Conservation (phyloP, 2,797 vertebrate species). For the Kryptopterus vitreolus region DNA sequence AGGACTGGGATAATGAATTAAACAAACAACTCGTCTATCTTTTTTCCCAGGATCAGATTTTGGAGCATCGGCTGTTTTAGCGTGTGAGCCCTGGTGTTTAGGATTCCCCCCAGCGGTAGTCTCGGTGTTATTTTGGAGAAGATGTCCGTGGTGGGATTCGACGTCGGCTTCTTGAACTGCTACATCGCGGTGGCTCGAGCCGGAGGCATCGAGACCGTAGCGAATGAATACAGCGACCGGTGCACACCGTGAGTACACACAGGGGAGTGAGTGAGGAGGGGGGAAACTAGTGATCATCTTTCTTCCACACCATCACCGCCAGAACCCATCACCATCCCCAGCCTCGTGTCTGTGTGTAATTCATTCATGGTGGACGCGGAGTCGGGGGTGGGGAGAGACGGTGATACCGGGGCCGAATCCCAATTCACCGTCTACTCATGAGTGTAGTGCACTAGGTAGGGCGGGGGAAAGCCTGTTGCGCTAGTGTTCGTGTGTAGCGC, state of each 20-base stretch:
- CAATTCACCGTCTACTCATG: rapidly evolving
- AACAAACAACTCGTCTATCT: not conserved
- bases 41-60: not conserved
- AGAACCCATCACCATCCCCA: not conserved
- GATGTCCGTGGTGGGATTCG: conserved; percentile 93
- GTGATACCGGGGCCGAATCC: not conserved
- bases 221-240: conserved; percentile 95
- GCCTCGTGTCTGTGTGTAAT: not conserved
- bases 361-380: not conserved
- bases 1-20: conserved; percentile 53
- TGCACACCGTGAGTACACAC: conserved; percentile 88
- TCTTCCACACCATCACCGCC: not conserved
- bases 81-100: not conserved
- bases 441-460: conserved; percentile 12
- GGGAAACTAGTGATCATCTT: too few species aligned
- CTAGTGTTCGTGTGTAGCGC: not conserved
- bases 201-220: conserved; percentile 92
- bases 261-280: rapidly evolving
- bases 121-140: conserved; percentile 32
- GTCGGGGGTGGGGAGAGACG: not conserved
- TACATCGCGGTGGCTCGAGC: conserved; percentile 95
- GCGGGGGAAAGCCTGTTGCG: not conserved
- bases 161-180: conserved; percentile 92
- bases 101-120: not conserved
- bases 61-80: not conserved